Percentiles rank a stretch among this genome's conserved stretches.
phyloP scores from a whole-genome alignment of 2,113 vertebrate species.

The Dicrurus megarhynchus region DNA sequence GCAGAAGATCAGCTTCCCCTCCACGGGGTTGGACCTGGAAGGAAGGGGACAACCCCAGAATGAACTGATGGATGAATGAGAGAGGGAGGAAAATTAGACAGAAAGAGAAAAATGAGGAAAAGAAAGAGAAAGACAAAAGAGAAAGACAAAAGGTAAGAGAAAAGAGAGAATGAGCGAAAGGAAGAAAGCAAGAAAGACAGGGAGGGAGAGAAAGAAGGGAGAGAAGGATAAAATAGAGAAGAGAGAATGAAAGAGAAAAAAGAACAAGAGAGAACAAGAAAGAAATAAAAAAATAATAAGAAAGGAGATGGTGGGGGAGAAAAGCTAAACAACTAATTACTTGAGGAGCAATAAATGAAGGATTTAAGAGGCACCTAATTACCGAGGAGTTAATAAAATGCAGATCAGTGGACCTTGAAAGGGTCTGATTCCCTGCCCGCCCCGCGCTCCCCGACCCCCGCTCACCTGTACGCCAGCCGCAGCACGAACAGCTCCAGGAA shows the following conservation, averaged over 20 bases:
- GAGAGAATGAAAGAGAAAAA: neutral
- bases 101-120: neutral
- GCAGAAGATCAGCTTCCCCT: constrained; percentile 99
- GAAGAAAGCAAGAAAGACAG: neutral
- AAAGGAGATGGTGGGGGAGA: constrained; percentile 27
- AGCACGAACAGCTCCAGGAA: constrained; percentile 98
- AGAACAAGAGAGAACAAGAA: neutral
- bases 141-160: neutral
- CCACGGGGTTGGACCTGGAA: constrained; percentile 96
- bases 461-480: constrained; percentile 93
- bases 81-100: neutral
- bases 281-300: neutral
- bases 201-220: neutral
- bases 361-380: constrained; percentile 87
- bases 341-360: constrained; percentile 80
- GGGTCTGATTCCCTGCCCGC: constrained; percentile 38
- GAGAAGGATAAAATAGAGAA: neutral
- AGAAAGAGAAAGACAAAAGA: neutral
- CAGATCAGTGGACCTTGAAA: constrained; percentile 78
- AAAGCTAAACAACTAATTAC: constrained; percentile 85
- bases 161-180: neutral
- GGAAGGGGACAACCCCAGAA: constrained; percentile 59
- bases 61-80: neutral
- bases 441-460: neutral
- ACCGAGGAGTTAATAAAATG: constrained; percentile 83